Evolutionary conservation across 2,888 invertebrate species (phyloP).

Genomic region (Oxycera nigricornis): DNA sequence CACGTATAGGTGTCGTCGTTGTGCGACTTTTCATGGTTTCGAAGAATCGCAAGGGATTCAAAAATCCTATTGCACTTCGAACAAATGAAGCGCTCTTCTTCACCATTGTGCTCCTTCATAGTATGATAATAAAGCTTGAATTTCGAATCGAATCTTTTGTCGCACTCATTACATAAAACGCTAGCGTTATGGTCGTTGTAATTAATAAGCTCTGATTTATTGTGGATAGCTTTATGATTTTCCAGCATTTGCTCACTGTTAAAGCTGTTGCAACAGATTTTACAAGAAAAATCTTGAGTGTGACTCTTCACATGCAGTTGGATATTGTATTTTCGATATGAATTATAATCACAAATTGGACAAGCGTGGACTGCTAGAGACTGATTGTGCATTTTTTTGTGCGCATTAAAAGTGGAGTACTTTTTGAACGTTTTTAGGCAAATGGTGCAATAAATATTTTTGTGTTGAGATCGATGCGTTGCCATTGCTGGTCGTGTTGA

Average conservation of each 20-base stretch:
- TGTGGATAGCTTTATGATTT: constrained; percentile 48
- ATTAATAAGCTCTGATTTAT: constrained; percentile 41
- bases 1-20: constrained; percentile 46
- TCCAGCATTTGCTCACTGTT: constrained; percentile 48
- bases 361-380: constrained; percentile 16
- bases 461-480: constrained; percentile 32
- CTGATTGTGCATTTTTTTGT: constrained; percentile 38
- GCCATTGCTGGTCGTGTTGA: background rate
- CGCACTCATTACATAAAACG: constrained; percentile 48
- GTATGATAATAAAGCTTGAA: constrained; percentile 43
- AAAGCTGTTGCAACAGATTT: constrained; percentile 50
- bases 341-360: constrained; percentile 49
- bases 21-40: constrained; percentile 48
- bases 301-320: constrained; percentile 49
- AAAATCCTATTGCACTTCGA: constrained; percentile 48
- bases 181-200: constrained; percentile 19
- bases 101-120: constrained; percentile 44
- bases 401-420: constrained; percentile 30
- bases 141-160: constrained; percentile 47
- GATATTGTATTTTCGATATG: constrained; percentile 49
- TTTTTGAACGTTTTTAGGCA: constrained; percentile 43
- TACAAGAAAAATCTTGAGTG: constrained; percentile 48
- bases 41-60: constrained; percentile 44
- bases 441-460: constrained; percentile 30
- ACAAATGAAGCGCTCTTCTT: constrained; percentile 45